phyloP scores from a whole-genome alignment of 2,797 vertebrate genomes.

The Apodemus agrarius region DNA sequence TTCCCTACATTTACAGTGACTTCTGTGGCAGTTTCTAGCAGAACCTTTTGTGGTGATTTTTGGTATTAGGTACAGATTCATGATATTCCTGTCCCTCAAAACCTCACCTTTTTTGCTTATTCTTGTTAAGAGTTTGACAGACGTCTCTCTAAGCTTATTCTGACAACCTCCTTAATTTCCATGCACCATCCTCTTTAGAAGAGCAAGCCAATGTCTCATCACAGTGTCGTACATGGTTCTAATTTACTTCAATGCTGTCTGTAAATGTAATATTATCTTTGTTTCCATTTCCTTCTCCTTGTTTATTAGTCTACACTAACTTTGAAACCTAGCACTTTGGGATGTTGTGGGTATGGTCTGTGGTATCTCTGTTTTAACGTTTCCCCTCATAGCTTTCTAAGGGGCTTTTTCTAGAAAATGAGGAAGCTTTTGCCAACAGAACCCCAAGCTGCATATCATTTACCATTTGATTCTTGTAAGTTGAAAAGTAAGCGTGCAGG shows the following conservation, averaged over 20 bases:
- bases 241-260: neutral
- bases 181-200: neutral
- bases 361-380: neutral
- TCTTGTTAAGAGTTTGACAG: neutral
- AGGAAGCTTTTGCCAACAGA: neutral
- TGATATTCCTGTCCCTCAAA: neutral
- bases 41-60: neutral
- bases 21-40: neutral
- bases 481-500: conserved; percentile 17
- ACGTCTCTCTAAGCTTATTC: neutral
- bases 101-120: neutral
- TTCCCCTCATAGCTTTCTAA: conserved; percentile 16
- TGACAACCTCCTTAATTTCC: neutral
- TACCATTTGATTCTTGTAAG: neutral
- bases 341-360: neutral
- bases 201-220: conserved; percentile 34
- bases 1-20: neutral
- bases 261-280: conserved; percentile 31
- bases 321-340: neutral
- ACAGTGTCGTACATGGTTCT: neutral
- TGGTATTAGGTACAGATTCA: neutral
- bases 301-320: neutral
- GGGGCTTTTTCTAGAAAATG: neutral
- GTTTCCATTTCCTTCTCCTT: conserved; percentile 28
- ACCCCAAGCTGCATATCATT: neutral